phyloP scores from a whole-genome alignment of 2,797 vertebrate genomes.

The Neoniphon sammara region DNA sequence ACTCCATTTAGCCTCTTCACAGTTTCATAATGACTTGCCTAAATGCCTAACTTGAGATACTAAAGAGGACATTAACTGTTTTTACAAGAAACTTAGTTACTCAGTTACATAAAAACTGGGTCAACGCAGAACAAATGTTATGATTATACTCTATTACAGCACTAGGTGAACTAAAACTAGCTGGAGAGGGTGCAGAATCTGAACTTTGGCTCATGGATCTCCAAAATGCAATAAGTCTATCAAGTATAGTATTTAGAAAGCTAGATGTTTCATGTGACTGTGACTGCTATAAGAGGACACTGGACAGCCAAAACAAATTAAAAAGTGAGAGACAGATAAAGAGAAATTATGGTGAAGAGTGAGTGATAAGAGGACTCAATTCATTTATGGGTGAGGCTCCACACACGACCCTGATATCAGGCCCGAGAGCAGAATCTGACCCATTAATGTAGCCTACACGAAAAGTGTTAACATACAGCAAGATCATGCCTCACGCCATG shows the following conservation, averaged over 20 bases:
- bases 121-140: constrained; percentile 20
- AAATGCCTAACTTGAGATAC: constrained; percentile 8
- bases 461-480: background rate
- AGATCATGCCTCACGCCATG: background rate
- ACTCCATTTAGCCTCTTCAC: background rate
- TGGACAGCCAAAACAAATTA: constrained; percentile 29
- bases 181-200: background rate
- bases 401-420: constrained; percentile 1
- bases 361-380: background rate
- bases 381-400: background rate
- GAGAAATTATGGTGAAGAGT: background rate
- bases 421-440: background rate
- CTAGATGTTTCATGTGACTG: background rate
- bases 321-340: constrained; percentile 25
- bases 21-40: constrained; percentile 1
- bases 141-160: constrained; percentile 9
- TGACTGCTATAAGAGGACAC: background rate
- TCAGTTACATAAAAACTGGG: constrained; percentile 9
- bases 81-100: constrained; percentile 20
- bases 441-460: background rate
- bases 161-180: background rate
- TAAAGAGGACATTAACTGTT: background rate
- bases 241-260: background rate
- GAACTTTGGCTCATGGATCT: background rate
- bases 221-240: background rate